These are phyloP conservation scores for Momotus momota DNA, from an alignment of 2,797 vertebrate species.

Conservation along the genomic window DNA sequence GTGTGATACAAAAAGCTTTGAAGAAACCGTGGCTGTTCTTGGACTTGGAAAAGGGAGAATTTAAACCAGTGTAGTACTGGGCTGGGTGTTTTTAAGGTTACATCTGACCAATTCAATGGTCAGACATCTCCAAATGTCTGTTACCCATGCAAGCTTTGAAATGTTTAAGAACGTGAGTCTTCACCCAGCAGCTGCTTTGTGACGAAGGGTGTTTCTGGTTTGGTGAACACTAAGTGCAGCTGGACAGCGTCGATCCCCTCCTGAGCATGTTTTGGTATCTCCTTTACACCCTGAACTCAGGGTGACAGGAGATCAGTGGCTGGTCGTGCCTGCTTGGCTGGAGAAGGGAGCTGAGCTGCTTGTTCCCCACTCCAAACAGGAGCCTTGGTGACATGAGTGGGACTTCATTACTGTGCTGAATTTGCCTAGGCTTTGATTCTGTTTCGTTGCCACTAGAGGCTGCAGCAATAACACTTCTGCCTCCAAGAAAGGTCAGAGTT, in stretches of 20 bases:
- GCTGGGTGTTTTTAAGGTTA: neutral
- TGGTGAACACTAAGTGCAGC: neutral
- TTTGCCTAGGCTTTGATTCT: neutral
- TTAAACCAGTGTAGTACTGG: neutral
- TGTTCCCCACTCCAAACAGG: fast-evolving
- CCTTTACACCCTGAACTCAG: neutral
- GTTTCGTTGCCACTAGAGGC: fast-evolving
- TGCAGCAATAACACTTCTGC: neutral
- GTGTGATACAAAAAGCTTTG: neutral
- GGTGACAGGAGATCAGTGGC: fast-evolving
- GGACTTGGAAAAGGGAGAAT: neutral
- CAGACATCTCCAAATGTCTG: neutral
- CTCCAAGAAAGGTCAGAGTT: neutral
- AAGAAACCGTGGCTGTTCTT: neutral
- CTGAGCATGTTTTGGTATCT: fast-evolving
- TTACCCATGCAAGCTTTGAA: neutral
- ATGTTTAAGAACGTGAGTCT: neutral
- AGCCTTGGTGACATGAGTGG: neutral
- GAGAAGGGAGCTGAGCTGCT: neutral
- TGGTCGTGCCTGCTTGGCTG: neutral
- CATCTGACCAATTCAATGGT: fast-evolving
- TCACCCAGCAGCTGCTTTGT: neutral
- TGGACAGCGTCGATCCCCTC: fast-evolving
- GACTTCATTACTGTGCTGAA: neutral
- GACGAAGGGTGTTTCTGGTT: neutral